These are phyloP conservation scores for Mobula hypostoma DNA, from an alignment of 2,113 vertebrate genomes.

Conservation along the genomic window DNA sequence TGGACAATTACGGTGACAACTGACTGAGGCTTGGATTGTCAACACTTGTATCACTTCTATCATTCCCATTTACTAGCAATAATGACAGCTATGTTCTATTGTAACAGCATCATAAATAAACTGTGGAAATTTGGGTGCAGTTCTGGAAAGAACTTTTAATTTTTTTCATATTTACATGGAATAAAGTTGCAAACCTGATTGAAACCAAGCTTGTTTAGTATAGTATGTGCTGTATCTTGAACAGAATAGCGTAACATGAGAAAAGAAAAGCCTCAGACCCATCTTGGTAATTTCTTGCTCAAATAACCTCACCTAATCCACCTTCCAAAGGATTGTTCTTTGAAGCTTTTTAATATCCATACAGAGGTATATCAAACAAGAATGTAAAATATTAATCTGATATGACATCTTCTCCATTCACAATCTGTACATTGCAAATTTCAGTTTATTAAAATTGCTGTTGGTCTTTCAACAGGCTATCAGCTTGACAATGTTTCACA, in stretches of 20 bases:
- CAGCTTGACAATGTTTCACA: background rate
- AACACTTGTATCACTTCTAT: background rate
- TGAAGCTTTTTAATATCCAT: too few species aligned
- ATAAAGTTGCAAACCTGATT: background rate
- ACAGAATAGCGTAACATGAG: background rate
- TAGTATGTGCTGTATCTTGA: too few species aligned
- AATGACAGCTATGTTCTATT: background rate
- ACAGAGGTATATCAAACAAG: background rate
- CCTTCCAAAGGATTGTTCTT: too few species aligned
- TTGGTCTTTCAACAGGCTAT: background rate
- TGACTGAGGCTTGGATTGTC: background rate
- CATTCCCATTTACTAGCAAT: background rate
- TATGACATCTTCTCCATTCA: background rate
- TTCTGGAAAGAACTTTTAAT: background rate
- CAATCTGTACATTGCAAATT: background rate
- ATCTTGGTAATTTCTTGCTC: too few species aligned
- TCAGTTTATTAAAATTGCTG: background rate
- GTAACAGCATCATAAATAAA: background rate
- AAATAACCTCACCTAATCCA: too few species aligned
- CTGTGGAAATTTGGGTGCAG: background rate
- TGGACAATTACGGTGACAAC: background rate
- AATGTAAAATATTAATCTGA: background rate
- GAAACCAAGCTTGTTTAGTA: background rate
- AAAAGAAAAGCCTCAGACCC: background rate
- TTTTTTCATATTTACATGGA: background rate